phyloP scores from a whole-genome alignment of 2,113 vertebrate species.

The Thinocorus orbignyianus region DNA sequence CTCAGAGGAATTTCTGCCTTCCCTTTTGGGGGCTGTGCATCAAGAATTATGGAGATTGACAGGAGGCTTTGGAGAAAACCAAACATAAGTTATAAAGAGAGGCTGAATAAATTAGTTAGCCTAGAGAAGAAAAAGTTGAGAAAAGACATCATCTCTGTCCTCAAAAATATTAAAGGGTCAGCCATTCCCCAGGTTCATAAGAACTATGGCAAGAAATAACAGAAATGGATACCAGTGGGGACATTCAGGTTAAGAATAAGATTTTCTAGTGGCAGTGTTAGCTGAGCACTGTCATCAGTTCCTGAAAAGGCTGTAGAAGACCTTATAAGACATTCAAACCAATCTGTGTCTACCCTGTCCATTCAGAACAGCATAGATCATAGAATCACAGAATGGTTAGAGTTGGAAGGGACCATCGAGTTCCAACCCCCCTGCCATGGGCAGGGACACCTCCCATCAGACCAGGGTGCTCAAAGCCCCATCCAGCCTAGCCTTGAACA shows the following conservation, averaged over 20 bases:
- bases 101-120: constrained; percentile 1
- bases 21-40: not conserved
- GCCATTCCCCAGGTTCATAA: not conserved
- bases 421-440: too few species aligned
- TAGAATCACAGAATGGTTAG: too few species aligned
- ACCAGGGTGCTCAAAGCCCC: too few species aligned
- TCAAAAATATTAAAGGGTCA: not conserved
- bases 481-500: too few species aligned
- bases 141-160: not conserved
- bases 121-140: not conserved
- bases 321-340: not conserved
- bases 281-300: not conserved
- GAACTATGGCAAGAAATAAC: not conserved
- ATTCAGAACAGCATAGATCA: fast-evolving
- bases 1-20: constrained; percentile 29
- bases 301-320: not conserved
- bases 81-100: not conserved
- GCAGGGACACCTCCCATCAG: too few species aligned
- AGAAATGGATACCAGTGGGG: not conserved
- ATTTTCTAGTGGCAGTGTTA: not conserved
- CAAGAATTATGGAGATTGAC: not conserved
- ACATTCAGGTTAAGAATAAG: not conserved
- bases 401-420: too few species aligned
- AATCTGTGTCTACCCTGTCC: not conserved
- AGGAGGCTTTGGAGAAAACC: not conserved